phyloP scores from a whole-genome alignment of 2,888 invertebrate species.

The Sesia bembeciformis region DNA sequence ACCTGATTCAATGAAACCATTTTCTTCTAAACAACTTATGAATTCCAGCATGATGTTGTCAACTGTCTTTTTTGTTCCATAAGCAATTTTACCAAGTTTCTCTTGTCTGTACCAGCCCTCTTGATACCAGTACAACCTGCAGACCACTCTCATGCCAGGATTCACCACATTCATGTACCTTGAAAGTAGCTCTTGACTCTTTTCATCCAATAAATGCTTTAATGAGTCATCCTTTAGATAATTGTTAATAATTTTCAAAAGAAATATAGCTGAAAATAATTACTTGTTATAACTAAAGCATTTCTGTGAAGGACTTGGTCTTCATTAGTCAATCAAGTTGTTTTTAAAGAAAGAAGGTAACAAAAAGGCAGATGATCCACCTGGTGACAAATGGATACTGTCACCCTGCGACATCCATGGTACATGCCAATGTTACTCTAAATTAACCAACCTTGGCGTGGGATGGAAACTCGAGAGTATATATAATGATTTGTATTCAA shows the following conservation, averaged over 20 bases:
- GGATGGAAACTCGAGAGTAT: too few relatives aligned
- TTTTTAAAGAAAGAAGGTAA: too few relatives aligned
- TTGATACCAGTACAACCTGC: conserved; percentile 53
- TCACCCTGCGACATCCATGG: too few relatives aligned
- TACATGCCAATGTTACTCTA: too few relatives aligned
- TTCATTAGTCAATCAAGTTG: too few relatives aligned
- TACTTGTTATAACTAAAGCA: background rate
- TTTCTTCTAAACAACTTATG: too few relatives aligned
- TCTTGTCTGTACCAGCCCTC: conserved; percentile 40
- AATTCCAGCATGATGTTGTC: too few relatives aligned
- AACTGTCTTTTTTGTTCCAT: conserved; percentile 7
- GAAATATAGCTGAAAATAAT: conserved; percentile 39
- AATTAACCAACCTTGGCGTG: too few relatives aligned
- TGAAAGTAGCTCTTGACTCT: conserved; percentile 24
- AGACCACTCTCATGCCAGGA: conserved; percentile 40
- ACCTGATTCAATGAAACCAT: too few relatives aligned
- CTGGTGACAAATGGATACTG: too few relatives aligned
- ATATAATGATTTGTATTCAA: too few relatives aligned
- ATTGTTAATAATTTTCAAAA: conserved; percentile 36
- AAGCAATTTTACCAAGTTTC: conserved; percentile 24
- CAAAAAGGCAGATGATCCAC: too few relatives aligned
- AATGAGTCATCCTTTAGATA: conserved; percentile 31
- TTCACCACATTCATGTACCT: conserved; percentile 25
- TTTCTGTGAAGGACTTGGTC: background rate
- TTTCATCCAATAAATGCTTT: conserved; percentile 25